A percentile compares a stretch with the other conserved stretches of the same genome.
Evolutionary conservation across 2,113 vertebrate species (phyloP).

Genomic region (Struthio camelus): DNA sequence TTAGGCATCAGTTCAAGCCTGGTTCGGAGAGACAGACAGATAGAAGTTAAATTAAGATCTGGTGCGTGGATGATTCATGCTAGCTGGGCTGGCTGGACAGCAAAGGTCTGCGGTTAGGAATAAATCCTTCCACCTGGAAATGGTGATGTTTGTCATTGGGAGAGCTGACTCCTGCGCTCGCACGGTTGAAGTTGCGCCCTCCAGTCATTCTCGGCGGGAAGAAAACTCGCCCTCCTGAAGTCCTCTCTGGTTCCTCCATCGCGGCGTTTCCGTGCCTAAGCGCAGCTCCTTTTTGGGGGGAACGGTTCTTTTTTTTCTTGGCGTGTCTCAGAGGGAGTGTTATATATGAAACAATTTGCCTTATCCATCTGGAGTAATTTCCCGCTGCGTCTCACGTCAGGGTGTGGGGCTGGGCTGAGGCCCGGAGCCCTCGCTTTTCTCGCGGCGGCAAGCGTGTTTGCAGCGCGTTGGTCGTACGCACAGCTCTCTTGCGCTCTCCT

Average conservation of each 20-base stretch:
- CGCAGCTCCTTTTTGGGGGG: not conserved
- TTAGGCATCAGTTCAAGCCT: accelerated
- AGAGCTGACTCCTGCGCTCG: not conserved
- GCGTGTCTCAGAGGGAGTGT: not conserved
- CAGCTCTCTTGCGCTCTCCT: not conserved
- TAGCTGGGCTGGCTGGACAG: not conserved
- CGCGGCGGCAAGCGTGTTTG: not conserved
- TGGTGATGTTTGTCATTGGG: accelerated
- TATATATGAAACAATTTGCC: not conserved
- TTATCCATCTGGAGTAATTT: not conserved
- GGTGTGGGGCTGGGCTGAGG: not conserved
- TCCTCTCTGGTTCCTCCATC: not conserved
- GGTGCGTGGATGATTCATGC: not conserved
- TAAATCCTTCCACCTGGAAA: not conserved
- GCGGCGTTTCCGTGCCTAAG: not conserved
- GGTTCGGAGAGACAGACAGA: accelerated
- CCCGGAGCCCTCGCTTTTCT: not conserved
- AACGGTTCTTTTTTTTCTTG: not conserved
- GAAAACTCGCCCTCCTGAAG: not conserved
- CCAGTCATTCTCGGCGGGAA: accelerated
- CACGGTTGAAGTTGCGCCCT: not conserved
- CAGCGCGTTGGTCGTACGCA: not conserved
- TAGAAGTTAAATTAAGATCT: not conserved
- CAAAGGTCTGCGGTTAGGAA: not conserved
- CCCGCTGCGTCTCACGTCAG: not conserved